phyloP scores from a whole-genome alignment of 2,113 vertebrate genomes.

The human region DNA sequence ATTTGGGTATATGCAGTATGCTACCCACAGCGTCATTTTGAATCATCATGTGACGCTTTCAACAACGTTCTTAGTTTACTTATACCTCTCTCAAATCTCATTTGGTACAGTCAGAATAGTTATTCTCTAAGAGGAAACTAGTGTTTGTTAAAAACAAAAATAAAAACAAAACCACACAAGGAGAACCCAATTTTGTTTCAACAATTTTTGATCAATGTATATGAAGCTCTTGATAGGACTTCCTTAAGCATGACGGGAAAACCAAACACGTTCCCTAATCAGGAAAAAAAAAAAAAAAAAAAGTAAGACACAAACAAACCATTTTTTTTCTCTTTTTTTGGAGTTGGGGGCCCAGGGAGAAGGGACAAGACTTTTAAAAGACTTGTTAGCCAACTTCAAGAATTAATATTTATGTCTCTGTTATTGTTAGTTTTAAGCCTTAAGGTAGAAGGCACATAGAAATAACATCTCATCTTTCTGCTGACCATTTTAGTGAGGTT shows the following conservation, averaged over 20 bases:
- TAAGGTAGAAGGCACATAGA: not conserved
- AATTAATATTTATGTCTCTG: conserved; percentile 46
- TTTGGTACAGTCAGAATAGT: conserved; percentile 53
- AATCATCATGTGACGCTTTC: conserved; percentile 24
- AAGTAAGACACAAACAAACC: not conserved
- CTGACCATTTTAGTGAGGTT: not conserved
- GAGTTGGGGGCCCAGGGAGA: not conserved
- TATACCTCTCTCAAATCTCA: not conserved
- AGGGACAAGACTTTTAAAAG: not conserved
- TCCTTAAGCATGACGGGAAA: not conserved
- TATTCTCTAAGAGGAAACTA: conserved; percentile 64
- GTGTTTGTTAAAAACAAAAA: conserved; percentile 65
- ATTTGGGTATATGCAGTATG: not conserved
- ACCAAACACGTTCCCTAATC: not conserved
- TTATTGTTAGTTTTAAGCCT: not conserved
- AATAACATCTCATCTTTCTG: not conserved
- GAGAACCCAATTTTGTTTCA: conserved; percentile 60
- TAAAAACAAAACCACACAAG: not conserved
- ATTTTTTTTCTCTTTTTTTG: not conserved
- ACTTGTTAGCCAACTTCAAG: not conserved
- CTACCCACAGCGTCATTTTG: not conserved
- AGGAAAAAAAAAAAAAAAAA: not conserved
- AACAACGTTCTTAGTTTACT: not conserved
- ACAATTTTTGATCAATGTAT: conserved; percentile 30
- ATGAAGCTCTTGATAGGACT: not conserved